These are phyloP conservation scores for Agrilus planipennis DNA, from an alignment of 1,140 invertebrate genomes.

Conservation along the genomic window DNA sequence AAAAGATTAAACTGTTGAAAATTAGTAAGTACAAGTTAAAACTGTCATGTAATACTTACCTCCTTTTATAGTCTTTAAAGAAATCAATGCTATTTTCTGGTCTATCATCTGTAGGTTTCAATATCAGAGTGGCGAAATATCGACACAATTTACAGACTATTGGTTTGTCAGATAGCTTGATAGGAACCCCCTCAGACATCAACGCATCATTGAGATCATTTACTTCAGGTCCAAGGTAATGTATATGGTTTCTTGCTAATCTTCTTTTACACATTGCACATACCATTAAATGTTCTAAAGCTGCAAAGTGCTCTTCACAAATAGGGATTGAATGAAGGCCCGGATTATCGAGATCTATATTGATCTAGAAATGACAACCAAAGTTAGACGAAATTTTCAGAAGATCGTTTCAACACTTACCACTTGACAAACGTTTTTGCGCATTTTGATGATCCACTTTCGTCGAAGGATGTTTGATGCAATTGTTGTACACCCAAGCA, in stretches of 20 bases:
- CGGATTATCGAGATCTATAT: constrained; percentile 43
- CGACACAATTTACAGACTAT: constrained; percentile 70
- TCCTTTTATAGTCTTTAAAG: constrained; percentile 51
- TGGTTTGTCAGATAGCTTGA: constrained; percentile 43
- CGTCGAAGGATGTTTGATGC: constrained; percentile 58
- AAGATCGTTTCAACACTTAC: no score
- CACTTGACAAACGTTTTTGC: constrained; percentile 56
- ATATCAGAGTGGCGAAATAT: constrained; percentile 56
- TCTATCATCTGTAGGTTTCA: constrained; percentile 42
- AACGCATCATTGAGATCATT: constrained; percentile 54
- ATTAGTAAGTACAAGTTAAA: neutral
- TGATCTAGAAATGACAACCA: constrained; percentile 39
- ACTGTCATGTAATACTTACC: constrained; percentile 23
- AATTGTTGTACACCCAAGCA: constrained; percentile 46
- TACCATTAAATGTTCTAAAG: constrained; percentile 55
- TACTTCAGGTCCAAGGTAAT: constrained; percentile 46
- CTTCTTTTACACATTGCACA: constrained; percentile 63
- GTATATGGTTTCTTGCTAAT: constrained; percentile 58
- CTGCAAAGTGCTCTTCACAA: constrained; percentile 47
- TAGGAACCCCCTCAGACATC: constrained; percentile 50
- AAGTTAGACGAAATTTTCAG: no score
- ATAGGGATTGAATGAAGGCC: constrained; percentile 48
- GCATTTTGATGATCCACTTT: constrained; percentile 66
- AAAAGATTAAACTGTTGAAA: no score
- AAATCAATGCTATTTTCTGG: constrained; percentile 48